phyloP scores from a whole-genome alignment of 1,140 invertebrate genomes.

The Phortica variegata region DNA sequence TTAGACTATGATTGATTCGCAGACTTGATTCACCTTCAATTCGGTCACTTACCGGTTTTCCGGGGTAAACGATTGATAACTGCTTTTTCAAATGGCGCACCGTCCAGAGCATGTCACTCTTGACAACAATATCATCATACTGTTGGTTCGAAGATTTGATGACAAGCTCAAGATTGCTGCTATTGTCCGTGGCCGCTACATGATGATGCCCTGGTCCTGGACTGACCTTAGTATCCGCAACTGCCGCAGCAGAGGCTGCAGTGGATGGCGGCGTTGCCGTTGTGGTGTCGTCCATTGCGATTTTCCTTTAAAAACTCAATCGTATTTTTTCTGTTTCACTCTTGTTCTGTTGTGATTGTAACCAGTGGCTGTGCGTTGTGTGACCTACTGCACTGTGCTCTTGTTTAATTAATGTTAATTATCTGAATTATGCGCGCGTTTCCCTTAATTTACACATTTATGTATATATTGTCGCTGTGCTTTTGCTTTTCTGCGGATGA shows the following conservation, averaged over 20 bases:
- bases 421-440: too few relatives aligned
- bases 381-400: too few relatives aligned
- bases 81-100: constrained; percentile 80
- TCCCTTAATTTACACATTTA: too few relatives aligned
- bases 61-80: constrained; percentile 81
- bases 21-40: too few relatives aligned
- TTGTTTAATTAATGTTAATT: too few relatives aligned
- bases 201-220: constrained; percentile 23
- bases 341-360: too few relatives aligned
- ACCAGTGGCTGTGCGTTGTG: too few relatives aligned
- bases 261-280: constrained; percentile 32
- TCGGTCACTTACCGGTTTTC: constrained; percentile 87
- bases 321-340: too few relatives aligned
- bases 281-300: constrained; percentile 35
- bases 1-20: too few relatives aligned
- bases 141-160: constrained; percentile 88
- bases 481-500: too few relatives aligned
- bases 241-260: constrained; percentile 24
- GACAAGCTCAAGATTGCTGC: constrained; percentile 60
- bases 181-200: constrained; percentile 5
- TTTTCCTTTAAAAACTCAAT: too few relatives aligned
- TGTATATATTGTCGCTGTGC: too few relatives aligned
- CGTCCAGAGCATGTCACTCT: constrained; percentile 82
- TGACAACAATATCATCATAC: constrained; percentile 80
- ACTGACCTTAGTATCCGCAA: constrained; percentile 36